Conservation (phyloP, 64 coral and sea anemone genomes). For the Catalaphyllia jardinei region DNA sequence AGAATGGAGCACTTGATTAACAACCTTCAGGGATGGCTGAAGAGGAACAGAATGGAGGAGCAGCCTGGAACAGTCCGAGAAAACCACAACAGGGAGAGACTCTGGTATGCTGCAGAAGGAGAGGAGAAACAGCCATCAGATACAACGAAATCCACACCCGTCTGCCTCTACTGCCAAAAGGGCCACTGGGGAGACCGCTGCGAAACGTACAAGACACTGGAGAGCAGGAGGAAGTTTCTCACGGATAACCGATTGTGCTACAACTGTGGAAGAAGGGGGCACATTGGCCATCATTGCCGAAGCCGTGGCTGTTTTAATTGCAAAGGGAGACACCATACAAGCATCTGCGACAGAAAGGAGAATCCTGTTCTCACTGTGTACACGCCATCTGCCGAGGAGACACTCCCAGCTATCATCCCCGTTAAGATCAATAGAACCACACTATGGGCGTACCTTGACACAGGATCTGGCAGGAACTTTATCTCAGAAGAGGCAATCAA, state of each 20-base stretch:
- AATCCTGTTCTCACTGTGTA: constrained; percentile 31
- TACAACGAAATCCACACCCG: constrained; percentile 27
- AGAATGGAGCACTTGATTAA: constrained; percentile 59
- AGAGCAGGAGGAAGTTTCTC: constrained; percentile 54
- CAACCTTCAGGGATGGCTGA: constrained; percentile 64
- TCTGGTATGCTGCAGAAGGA: constrained; percentile 47
- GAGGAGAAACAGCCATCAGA: constrained; percentile 18
- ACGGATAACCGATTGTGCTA: constrained; percentile 53
- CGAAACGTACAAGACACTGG: constrained; percentile 22
- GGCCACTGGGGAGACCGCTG: constrained; percentile 63
- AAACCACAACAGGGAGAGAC: constrained; percentile 53
- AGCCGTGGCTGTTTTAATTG: constrained; percentile 58
- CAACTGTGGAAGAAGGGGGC: constrained; percentile 50
- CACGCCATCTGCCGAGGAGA: constrained; percentile 20
- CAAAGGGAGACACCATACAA: constrained; percentile 63
- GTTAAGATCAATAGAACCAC: constrained; percentile 7
- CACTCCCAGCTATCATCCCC: constrained; percentile 49
- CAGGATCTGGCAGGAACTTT: constrained; percentile 57
- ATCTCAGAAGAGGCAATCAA: constrained; percentile 46
- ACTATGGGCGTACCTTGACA: constrained; percentile 64
- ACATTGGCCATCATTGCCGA: constrained; percentile 10
- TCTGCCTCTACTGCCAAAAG: constrained; percentile 66
- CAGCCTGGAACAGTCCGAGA: constrained; percentile 7
- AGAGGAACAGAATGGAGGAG: constrained; percentile 58
- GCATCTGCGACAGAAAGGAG: constrained; percentile 26